Base-by-base conservation (phyloP, 2,797 vertebrate species). In the Eupleurogrammus muticus region DNA sequence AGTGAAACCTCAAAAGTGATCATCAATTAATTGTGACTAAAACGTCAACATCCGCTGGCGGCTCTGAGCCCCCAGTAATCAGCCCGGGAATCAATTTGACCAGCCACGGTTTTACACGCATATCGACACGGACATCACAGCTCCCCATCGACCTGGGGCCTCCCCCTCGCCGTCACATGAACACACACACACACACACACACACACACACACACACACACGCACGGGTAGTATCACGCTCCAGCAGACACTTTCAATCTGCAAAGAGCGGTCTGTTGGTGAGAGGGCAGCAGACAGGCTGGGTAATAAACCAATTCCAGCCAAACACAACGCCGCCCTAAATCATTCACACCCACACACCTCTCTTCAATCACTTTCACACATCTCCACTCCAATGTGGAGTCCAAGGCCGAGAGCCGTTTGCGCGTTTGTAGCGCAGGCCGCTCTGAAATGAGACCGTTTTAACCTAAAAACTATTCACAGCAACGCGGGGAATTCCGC, bases 241-340 rank as follows among this genome's bases (percentile, higher is more conserved):
- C 78, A 79, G 76, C 78, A 80, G 82, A 48, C 53, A 56, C 60
- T 86, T 89, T 90, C 79, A 89, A 80, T 82, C 68, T 62, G 47
- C 35, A 77, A 36, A 79, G 80, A 87, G 82, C 71, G 76, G 75
- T 85, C 73, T 55, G 75, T 75, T 4, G 47, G 49, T 66, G 47
- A 64, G 59, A 40, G 40, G 60, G 61, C 50, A 72, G 55, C 58
- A 70, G 78, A 63, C 79, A 69, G 73, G 63, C 59, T 7, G 69
- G 62, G 73, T 73, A 83, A 87, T 90, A 90, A 88, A 89, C 52
- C 83, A 79, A 66, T 53, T 68, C 20, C 67, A 74, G 81, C 77
- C 75, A 63, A 86, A 82, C 54, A 73, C 82, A 84, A 77, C 65
- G 24, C 48, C 11, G 50, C 69, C 42, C 64, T 81, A 79, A 85